Evolutionary conservation across 2,113 vertebrate genomes (phyloP).

Genomic region (Cricetomys ansorgei): DNA sequence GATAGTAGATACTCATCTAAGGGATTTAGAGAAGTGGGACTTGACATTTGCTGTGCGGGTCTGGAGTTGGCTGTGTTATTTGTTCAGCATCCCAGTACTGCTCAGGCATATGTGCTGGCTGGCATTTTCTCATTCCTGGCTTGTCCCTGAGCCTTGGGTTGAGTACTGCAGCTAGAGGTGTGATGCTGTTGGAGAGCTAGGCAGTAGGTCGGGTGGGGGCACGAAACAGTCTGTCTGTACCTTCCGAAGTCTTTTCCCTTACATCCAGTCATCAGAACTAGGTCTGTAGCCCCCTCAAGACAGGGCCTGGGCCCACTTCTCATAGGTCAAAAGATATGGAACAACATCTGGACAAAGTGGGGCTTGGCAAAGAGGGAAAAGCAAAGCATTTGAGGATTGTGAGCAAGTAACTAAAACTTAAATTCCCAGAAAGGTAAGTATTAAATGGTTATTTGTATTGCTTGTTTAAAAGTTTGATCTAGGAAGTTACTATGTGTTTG

Average conservation of each 20-base stretch:
- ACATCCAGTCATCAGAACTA: background rate
- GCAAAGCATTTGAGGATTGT: background rate
- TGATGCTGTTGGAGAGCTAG: background rate
- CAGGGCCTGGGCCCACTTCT: background rate
- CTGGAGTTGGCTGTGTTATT: background rate
- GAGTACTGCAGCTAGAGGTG: background rate
- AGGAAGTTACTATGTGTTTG: background rate
- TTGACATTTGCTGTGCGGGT: background rate
- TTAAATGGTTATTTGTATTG: background rate
- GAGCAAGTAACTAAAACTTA: background rate
- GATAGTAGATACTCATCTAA: background rate
- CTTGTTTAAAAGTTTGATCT: conserved; percentile 7
- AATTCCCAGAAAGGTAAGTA: background rate
- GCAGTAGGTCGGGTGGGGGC: background rate
- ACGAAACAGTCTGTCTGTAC: background rate
- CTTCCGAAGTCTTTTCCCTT: background rate
- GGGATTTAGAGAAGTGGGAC: background rate
- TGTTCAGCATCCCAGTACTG: background rate
- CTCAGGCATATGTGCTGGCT: background rate
- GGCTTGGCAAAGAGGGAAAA: background rate
- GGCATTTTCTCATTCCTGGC: background rate
- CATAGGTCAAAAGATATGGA: background rate
- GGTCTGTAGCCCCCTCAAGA: background rate
- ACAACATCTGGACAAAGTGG: background rate
- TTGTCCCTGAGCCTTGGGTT: background rate